phyloP scores from a whole-genome alignment of 2,888 invertebrate genomes.

The Amphipoea lucens region DNA sequence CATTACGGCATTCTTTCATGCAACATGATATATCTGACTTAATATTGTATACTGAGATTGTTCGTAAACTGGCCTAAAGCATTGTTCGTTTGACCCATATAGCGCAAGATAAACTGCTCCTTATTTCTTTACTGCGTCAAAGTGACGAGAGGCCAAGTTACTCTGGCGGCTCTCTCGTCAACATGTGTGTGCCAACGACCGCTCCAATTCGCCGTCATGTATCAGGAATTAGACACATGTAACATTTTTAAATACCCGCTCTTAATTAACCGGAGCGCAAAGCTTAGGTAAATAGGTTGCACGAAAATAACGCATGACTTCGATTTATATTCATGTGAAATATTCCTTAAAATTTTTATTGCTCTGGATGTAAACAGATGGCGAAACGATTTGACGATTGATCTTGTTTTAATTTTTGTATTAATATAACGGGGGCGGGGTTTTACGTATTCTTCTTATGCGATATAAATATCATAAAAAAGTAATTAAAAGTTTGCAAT shows the following conservation, averaged over 20 bases:
- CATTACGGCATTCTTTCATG: conserved; percentile 52
- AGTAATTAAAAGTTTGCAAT: conserved; percentile 27
- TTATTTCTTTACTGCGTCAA: conserved; percentile 57
- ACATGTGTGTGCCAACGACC: conserved; percentile 73
- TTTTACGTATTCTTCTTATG: conserved; percentile 22
- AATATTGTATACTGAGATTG: conserved; percentile 56
- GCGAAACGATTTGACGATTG: conserved; percentile 47
- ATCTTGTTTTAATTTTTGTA: conserved; percentile 51
- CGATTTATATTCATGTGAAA: conserved; percentile 50
- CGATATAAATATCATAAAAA: conserved; percentile 28
- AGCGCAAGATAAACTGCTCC: conserved; percentile 52
- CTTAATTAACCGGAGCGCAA: conserved; percentile 72
- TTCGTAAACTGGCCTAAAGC: conserved; percentile 58
- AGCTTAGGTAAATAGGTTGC: conserved; percentile 76
- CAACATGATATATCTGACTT: conserved; percentile 64
- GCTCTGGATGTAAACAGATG: conserved; percentile 48
- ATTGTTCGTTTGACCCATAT: conserved; percentile 64
- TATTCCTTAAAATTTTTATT: conserved; percentile 52
- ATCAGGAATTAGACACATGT: conserved; percentile 72
- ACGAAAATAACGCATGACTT: conserved; percentile 70
- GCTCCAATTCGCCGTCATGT: conserved; percentile 72
- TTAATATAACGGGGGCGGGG: conserved; percentile 37
- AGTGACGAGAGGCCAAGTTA: conserved; percentile 58
- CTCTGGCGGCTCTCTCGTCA: conserved; percentile 57
- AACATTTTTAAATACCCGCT: conserved; percentile 75